Base-by-base conservation (phyloP, 2,888 invertebrate species). In the Xestia xanthographa region DNA sequence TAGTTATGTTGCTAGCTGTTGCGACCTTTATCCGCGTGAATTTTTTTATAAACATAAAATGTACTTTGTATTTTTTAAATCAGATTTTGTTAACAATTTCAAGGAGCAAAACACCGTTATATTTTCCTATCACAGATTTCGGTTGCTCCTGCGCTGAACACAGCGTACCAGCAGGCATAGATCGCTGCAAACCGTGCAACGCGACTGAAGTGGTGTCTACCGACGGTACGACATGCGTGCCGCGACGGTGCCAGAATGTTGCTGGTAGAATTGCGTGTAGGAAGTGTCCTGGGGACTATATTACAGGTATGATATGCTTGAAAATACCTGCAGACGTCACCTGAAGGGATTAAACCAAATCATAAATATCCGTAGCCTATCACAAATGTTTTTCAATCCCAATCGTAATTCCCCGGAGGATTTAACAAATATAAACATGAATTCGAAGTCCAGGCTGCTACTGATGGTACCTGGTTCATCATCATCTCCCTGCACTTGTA, bases 221-320 rank as follows among this genome's bases (percentile, higher is more conserved):
- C 0, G 96, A 96, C 65, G 94, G 95, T 2, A 80, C 80, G 0
- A 77, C 91, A 0, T 97, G 97, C 72, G 95, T 97, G 17, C 93
- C 94, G 0, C 90, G 96, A 1, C 91, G 92, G 6, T 96, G 96
- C 81, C 95, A 96, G 82, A 91, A 88, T 66, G 85, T 89, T 0
- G 83, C 91, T 0, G 94, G 95, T 4, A 92, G 91, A 62, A 86
- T 94, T 22, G 92, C 92, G 0, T 96, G 96, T 73, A 93, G 95
- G 77, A 95, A 94, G 72, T 96, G 96, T 75, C 95, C 96, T 0
- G 86, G 75, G n/a, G 96, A 95, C 81, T 95, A 94, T 72, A 92
- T 96, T 63, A 92, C 94, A 60, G 94, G 96, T 96, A 63, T 17
- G 17, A 26, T 79, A 86, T 86, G 6, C 8, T 34, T 53, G 2